Evolutionary conservation across 2,113 vertebrate genomes (phyloP).

Genomic region (Spea bombifrons): DNA sequence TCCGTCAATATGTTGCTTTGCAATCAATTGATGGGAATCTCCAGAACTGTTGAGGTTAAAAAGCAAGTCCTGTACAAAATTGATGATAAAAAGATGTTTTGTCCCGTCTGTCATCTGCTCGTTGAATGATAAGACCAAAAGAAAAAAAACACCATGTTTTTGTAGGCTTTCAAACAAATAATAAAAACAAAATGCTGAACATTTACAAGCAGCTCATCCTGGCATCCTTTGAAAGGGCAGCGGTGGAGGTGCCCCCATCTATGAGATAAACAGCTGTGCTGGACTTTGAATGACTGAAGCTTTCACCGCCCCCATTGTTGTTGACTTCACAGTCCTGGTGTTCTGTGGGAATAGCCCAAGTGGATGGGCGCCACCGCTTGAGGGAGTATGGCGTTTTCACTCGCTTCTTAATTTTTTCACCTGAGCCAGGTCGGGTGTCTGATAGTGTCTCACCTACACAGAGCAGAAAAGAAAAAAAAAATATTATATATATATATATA

Average conservation of each 20-base stretch:
- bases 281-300: slow-evolving; percentile 78
- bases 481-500: no score
- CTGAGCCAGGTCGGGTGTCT: slow-evolving; percentile 79
- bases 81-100: slow-evolving; percentile 71
- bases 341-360: slow-evolving; percentile 94
- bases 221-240: slow-evolving; percentile 73
- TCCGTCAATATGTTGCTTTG: background rate
- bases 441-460: slow-evolving; percentile 73
- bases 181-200: slow-evolving; percentile 32
- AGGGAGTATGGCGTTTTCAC: slow-evolving; percentile 97
- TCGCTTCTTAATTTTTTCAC: slow-evolving; percentile 96
- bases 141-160: slow-evolving; percentile 63
- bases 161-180: slow-evolving; percentile 48
- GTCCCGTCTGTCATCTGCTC: slow-evolving; percentile 63
- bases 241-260: slow-evolving; percentile 79
- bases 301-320: slow-evolving; percentile 63
- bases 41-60: slow-evolving; percentile 61
- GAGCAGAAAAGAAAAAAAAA: no score
- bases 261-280: slow-evolving; percentile 88
- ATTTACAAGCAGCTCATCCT: slow-evolving; percentile 84
- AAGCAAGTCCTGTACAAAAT: slow-evolving; percentile 79
- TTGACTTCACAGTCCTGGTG: slow-evolving; percentile 82
- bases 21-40: background rate
- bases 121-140: slow-evolving; percentile 63
- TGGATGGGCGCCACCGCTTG: slow-evolving; percentile 93